Conservation (phyloP, 2,797 vertebrate species). For the Bradypodion ventrale region DNA sequence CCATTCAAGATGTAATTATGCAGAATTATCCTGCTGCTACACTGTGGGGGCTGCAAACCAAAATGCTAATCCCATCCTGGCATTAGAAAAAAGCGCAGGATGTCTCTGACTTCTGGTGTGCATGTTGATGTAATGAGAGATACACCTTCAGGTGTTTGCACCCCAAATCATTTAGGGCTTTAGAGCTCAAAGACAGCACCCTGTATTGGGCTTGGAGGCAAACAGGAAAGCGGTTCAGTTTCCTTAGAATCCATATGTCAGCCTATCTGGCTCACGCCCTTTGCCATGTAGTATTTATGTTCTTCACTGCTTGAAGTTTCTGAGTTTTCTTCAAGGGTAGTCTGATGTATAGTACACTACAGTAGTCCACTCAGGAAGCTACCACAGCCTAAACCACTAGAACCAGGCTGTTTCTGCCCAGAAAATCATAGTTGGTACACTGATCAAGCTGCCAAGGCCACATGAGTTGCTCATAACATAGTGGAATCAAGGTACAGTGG, state of each 20-base stretch:
- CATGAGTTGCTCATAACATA: too few relatives aligned
- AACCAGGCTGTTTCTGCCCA: not conserved
- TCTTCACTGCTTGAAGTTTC: not conserved
- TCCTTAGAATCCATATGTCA: not conserved
- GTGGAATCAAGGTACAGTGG: too few relatives aligned
- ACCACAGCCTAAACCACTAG: not conserved
- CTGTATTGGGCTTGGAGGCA: not conserved
- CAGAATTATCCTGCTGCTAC: too few relatives aligned
- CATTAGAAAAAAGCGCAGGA: too few relatives aligned
- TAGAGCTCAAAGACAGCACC: not conserved
- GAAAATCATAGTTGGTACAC: not conserved
- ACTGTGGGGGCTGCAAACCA: too few relatives aligned
- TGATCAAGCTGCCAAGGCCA: too few relatives aligned
- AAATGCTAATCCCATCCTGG: too few relatives aligned
- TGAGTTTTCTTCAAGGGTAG: too few relatives aligned
- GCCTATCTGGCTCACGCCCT: not conserved
- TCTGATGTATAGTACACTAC: not conserved
- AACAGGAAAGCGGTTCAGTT: not conserved
- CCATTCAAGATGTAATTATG: too few relatives aligned
- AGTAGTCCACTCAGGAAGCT: not conserved
- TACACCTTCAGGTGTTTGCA: not conserved
- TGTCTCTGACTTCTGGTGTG: too few relatives aligned
- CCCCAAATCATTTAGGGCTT: not conserved
- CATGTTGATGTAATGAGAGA: not conserved
- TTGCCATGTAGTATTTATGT: not conserved